These are phyloP conservation scores for Trichomycterus rosablanca DNA, from an alignment of 2,113 vertebrate species.

Conservation along the genomic window DNA sequence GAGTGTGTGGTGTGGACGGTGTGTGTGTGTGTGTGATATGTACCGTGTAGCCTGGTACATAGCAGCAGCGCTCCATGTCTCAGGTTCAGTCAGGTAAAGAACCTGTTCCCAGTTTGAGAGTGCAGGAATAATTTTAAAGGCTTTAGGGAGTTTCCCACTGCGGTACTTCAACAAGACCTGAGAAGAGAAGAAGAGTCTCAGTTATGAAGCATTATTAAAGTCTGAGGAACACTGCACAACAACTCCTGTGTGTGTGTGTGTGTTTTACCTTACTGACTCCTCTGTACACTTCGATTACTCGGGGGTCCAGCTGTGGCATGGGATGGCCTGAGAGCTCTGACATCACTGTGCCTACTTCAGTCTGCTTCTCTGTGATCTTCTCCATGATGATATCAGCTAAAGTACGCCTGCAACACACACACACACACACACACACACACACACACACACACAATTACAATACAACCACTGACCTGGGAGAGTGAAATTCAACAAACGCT, in stretches of 20 bases:
- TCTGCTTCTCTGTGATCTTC: conserved; percentile 97
- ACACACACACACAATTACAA: not conserved
- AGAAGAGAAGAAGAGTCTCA: conserved; percentile 1
- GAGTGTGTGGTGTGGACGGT: no score
- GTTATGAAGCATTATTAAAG: no score
- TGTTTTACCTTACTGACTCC: conserved; percentile 81
- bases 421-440: conserved; percentile 8
- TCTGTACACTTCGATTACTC: conserved; percentile 85
- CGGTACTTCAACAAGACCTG: conserved; percentile 92
- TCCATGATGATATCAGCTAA: conserved; percentile 96
- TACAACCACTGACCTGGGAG: no score
- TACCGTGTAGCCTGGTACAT: conserved; percentile 98
- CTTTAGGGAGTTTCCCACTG: conserved; percentile 94
- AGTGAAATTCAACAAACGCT: no score
- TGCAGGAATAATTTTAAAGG: conserved; percentile 94
- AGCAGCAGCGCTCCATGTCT: conserved; percentile 89
- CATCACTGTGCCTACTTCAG: conserved; percentile 85
- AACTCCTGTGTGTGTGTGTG: not conserved
- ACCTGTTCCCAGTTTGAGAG: conserved; percentile 97
- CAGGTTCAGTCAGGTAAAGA: conserved; percentile 90
- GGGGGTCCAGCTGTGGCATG: conserved; percentile 83
- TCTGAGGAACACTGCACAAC: no score
- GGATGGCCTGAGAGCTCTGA: conserved; percentile 82
- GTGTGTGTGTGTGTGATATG: not conserved
- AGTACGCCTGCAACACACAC: conserved; percentile 70